Evolutionary conservation across 2,797 vertebrate genomes (phyloP), one percentile per base, ranked within the genome.

Genomic region (Pogonophryne albipinna): DNA sequence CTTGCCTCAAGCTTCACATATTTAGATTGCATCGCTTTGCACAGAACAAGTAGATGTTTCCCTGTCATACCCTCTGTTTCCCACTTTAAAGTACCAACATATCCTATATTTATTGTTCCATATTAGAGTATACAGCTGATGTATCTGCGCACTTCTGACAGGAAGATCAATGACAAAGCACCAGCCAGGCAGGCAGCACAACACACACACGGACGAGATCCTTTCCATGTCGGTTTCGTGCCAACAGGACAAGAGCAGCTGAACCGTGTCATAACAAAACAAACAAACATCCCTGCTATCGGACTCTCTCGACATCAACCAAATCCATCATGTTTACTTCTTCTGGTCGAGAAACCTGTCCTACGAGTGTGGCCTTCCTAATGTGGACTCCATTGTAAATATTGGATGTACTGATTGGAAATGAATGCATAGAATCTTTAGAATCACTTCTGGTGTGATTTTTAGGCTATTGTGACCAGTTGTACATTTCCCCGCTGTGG

Each of bases 81-180:
- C 45, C 60, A 49, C 49, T 64, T 59, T 23, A 42, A 44, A 10
- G 8, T 12, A 34, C n/a, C 50, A 52, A 19, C 45, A 49, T 13
- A 31, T 19, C 13, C 17, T 19, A 15, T 49, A 38, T 10, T n/a
- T 20, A 23, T 41, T 70, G 59, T 62, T 76, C 56, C 42, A 58
- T 6, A 69, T 47, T 38, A 56, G 41, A 23, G 38, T 9, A 23
- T 23, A 12, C 6, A 31, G 56, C 49, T 16, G 44, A 56, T 44
- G 11, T n/a, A 20, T 74, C 51, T 44, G 4, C 58, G 67, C 27
- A 41, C 44, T 15, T 71, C 31, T 74, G 66, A 66, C 38, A 20
- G 50, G 15, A 57, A 53, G 76, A 83, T 87, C 80, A 19, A 79
- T 83, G 63, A 41, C 38, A 56, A 52, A 75, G 49, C 76, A 67